Base-by-base conservation (phyloP, 2,113 vertebrate genomes). In the Panthera tigris region DNA sequence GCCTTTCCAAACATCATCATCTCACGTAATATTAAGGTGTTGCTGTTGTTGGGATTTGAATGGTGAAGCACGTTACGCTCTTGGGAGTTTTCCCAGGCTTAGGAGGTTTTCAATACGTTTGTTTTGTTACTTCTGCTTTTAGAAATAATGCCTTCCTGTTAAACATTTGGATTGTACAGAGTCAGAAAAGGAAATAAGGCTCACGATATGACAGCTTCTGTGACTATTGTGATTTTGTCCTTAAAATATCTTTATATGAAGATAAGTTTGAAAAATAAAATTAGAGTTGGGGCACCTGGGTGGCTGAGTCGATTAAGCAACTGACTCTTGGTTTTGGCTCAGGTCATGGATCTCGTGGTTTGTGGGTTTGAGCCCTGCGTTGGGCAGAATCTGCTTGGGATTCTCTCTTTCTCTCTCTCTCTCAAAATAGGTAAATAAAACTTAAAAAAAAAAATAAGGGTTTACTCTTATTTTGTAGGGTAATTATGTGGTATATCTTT, bases 1-100 rank as follows among this genome's bases (percentile, higher is more conserved):
- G 3, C 6, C 21, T 41, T 73, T 25, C 33, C 33, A 2, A 1
- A 33, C 16, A 18, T 25, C 18, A 0, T 15, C 2, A 0, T 23
- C 14, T 19, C 16, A 1, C 8, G 3, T 29, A 12, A 10, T 13
- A 1, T 10, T 14, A 4, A 11, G 11, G 0, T 2, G 3, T 55
- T 11, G 33, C 27, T 7, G 0, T 52, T 19, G 14, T 74, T 10
- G 31, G 1, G 36, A 4, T 23, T 1, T 5, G 12, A 61, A 2
- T 21, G 36, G 39, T 1, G 41, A 52, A 19, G 79, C 27, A 6
- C 0, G 0, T 2, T 29, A 33, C 10, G 0, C 1, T 3, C 14
- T 0, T 3, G 2, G 18, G 14, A 16, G 3, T 36, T 39, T 41
- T 16, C 29, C 29, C 12, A 21, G 63, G 14, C 52, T 52, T 1